Percentiles rank a stretch among this genome's conserved stretches.
Conservation (phyloP, 1,140 invertebrate species). For the Bicyclus anynana region DNA sequence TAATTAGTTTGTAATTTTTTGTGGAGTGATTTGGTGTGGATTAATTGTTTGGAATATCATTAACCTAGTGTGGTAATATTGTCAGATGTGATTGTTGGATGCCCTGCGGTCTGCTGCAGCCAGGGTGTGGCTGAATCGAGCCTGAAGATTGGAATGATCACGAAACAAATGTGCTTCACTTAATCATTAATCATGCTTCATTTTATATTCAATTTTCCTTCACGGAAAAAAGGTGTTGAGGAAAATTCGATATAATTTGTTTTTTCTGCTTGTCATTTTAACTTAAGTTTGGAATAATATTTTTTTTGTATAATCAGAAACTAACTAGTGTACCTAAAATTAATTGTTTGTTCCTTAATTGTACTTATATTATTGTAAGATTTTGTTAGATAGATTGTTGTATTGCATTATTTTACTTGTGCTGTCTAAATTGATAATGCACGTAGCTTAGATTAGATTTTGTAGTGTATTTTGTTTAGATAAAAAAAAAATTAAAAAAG, state of each 20-base stretch:
- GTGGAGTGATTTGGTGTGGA: constrained; percentile 1
- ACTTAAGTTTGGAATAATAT: background rate
- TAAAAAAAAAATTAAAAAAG: background rate
- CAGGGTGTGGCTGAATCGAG: constrained; percentile 11
- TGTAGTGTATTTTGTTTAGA: background rate
- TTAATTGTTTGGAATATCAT: constrained; percentile 7
- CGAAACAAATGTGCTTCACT: background rate
- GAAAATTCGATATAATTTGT: background rate
- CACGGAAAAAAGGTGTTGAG: background rate
- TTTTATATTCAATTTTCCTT: background rate
- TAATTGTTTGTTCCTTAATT: background rate
- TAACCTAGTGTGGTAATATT: constrained; percentile 35
- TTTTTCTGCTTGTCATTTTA: background rate
- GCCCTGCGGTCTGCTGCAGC: constrained; percentile 13
- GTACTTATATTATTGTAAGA: background rate
- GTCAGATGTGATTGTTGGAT: constrained; percentile 35
- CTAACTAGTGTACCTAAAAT: background rate
- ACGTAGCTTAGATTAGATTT: background rate
- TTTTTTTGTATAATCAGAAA: background rate
- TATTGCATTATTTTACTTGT: background rate
- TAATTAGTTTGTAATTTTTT: too few species aligned
- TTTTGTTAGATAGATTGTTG: too few species aligned
- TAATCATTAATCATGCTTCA: background rate
- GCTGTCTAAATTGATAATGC: background rate
- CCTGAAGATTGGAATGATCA: constrained; percentile 14